Percentiles rank a stretch among this genome's conserved stretches.
phyloP scores from a whole-genome alignment of 2,113 vertebrate species.

The Eurystomus gularis region DNA sequence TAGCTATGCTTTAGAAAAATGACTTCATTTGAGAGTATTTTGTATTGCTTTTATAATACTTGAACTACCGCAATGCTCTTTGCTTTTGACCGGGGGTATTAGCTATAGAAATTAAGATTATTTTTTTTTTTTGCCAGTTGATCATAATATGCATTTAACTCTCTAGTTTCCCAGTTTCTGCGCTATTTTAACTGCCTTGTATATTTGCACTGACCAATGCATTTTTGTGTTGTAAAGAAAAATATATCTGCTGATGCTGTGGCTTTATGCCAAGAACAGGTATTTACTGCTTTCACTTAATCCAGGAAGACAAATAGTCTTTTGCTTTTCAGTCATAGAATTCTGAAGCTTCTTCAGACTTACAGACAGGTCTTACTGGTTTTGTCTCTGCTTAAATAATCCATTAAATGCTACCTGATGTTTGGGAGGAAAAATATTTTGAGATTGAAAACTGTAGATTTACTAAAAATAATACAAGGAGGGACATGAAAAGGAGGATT shows the following conservation, averaged over 20 bases:
- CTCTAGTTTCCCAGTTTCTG: neutral
- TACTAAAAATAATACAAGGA: neutral
- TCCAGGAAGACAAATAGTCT: neutral
- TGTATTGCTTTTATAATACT: conserved; percentile 51
- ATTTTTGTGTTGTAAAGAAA: neutral
- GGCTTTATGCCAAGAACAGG: neutral
- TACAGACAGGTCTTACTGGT: neutral
- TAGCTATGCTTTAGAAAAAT: conserved; percentile 52
- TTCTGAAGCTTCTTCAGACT: neutral
- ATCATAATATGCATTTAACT: conserved; percentile 44
- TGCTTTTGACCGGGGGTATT: conserved; percentile 30
- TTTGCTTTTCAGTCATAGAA: neutral
- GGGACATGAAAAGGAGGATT: neutral
- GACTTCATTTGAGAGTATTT: conserved; percentile 39
- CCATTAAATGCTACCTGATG: neutral
- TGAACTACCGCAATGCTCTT: conserved; percentile 41
- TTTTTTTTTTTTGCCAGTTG: conserved; percentile 52
- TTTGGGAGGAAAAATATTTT: neutral
- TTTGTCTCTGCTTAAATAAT: neutral
- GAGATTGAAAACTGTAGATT: neutral
- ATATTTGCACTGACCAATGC: neutral
- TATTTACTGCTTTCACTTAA: neutral
- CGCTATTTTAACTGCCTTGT: neutral
- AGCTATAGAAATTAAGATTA: conserved; percentile 18
- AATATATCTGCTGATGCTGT: neutral